These are phyloP conservation scores for Mythimna loreyi DNA, from an alignment of 2,888 invertebrate species.

Conservation along the genomic window DNA sequence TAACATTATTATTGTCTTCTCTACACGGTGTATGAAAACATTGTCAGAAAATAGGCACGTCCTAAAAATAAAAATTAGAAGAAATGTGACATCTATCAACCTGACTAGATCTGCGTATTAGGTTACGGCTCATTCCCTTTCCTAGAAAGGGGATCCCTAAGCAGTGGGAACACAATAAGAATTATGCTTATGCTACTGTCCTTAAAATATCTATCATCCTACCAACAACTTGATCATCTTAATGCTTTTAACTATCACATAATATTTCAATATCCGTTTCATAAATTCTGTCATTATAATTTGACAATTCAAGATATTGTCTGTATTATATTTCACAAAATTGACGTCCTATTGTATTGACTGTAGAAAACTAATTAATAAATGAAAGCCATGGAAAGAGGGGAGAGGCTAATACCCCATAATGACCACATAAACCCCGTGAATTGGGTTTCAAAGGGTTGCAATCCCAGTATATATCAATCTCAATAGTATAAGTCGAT, in stretches of 20 bases:
- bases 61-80: no score
- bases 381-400: slow-evolving; percentile 17
- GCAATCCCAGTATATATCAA: slow-evolving; percentile 17
- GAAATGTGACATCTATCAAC: no score
- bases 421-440: slow-evolving; percentile 48
- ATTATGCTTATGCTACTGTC: no score
- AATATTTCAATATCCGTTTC: neutral
- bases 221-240: no score
- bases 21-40: no score
- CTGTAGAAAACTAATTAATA: slow-evolving; percentile 36
- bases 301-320: neutral
- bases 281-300: slow-evolving; percentile 4
- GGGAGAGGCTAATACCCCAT: slow-evolving; percentile 43
- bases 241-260: neutral
- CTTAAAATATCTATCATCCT: neutral
- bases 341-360: slow-evolving; percentile 1
- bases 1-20: neutral
- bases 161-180: no score
- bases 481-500: slow-evolving; percentile 11
- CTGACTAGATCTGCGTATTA: no score
- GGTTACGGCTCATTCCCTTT: no score
- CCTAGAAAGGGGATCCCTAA: no score
- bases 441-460: slow-evolving; percentile 43
- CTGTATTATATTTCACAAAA: slow-evolving; percentile 1
- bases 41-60: no score